phyloP scores from a whole-genome alignment of 2,888 invertebrate genomes.

The Deroplatys truncata region DNA sequence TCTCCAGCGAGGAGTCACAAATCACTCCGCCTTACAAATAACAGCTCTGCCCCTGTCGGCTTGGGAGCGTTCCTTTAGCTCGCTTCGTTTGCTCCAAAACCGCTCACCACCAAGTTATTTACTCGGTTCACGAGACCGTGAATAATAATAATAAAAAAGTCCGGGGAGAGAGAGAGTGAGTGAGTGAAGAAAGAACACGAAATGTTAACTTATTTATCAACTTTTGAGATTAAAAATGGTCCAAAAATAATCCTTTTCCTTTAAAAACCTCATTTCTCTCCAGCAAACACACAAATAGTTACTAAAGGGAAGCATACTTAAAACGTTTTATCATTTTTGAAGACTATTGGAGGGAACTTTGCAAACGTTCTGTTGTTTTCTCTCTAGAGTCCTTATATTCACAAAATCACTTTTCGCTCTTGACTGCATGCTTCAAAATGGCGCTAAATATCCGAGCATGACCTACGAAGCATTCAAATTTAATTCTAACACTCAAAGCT shows the following conservation, averaged over 20 bases:
- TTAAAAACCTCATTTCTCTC: not conserved
- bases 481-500: no score
- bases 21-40: conserved; percentile 16
- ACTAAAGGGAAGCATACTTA: not conserved
- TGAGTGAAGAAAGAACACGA: not conserved
- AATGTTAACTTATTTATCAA: not conserved
- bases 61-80: not conserved
- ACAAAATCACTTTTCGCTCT: no score
- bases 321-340: not conserved
- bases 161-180: not conserved
- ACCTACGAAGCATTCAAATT: no score
- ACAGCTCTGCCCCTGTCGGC: conserved; percentile 4
- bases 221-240: not conserved
- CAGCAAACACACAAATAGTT: not conserved
- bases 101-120: conserved; percentile 12
- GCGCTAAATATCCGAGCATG: no score
- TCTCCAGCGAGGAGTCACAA: conserved; percentile 6
- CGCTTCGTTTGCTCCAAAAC: conserved; percentile 9
- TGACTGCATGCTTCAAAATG: no score
- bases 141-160: not conserved
- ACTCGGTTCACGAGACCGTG: conserved; percentile 14
- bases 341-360: not conserved
- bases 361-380: not conserved
- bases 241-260: not conserved
- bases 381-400: no score